Conservation (phyloP, 1,140 invertebrate genomes). For the Drosophila sechellia region DNA sequence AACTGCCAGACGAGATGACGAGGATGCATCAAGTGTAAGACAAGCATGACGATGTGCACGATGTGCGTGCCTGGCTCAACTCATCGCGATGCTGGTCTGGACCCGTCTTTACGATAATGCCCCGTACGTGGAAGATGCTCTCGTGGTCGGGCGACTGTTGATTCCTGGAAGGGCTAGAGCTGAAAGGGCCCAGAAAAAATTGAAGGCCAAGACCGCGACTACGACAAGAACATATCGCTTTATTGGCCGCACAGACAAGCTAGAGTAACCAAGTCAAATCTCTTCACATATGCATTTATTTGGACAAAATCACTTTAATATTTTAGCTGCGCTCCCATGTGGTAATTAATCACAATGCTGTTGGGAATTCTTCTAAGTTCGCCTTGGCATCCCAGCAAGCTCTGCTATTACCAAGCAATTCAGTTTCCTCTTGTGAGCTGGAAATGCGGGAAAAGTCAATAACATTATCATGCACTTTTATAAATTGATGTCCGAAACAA, state of each 20-base stretch:
- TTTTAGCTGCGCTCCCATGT: background rate
- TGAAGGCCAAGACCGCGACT: constrained; percentile 31
- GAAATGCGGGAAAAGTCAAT: background rate
- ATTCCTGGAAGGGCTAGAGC: constrained; percentile 33
- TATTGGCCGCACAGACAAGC: constrained; percentile 9
- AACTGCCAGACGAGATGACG: constrained; percentile 45
- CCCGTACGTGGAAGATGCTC: constrained; percentile 38
- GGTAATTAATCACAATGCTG: background rate
- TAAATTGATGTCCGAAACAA: too few relatives aligned
- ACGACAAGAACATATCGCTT: constrained; percentile 18
- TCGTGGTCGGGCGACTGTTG: constrained; percentile 11
- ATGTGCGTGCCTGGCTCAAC: constrained; percentile 41
- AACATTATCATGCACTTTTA: too few relatives aligned
- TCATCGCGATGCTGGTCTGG: constrained; percentile 35
- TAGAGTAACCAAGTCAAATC: constrained; percentile 21
- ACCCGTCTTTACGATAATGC: constrained; percentile 41
- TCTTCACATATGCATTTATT: constrained; percentile 38
- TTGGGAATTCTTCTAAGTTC: constrained; percentile 1
- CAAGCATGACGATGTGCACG: constrained; percentile 35
- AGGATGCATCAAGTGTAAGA: constrained; percentile 46
- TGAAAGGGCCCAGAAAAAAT: constrained; percentile 25
- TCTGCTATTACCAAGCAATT: constrained; percentile 24
- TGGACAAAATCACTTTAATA: constrained; percentile 21
- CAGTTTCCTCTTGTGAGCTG: constrained; percentile 19
- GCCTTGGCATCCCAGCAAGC: constrained; percentile 21